These are phyloP conservation scores for Cinclus cinclus DNA, from an alignment of 2,113 vertebrate species.

Conservation along the genomic window DNA sequence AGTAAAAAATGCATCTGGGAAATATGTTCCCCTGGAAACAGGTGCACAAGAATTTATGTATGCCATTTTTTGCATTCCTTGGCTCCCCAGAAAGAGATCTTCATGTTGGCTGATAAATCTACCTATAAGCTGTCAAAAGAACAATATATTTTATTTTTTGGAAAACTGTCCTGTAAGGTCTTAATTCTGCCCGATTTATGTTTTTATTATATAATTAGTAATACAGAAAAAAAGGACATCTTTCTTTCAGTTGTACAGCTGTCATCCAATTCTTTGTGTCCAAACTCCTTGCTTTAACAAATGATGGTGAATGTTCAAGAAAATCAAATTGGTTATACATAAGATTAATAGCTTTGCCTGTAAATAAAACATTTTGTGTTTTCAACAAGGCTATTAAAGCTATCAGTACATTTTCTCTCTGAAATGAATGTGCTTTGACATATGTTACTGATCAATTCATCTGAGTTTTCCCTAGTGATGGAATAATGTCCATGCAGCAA, in stretches of 20 bases:
- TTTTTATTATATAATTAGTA: not conserved
- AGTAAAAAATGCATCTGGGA: not conserved
- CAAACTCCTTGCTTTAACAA: not conserved
- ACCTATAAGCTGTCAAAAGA: not conserved
- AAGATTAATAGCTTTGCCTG: not conserved
- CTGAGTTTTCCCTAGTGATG: not conserved
- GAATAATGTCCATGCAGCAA: not conserved
- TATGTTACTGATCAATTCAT: not conserved
- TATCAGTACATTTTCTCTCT: not conserved
- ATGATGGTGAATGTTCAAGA: not conserved
- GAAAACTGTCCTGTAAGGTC: not conserved
- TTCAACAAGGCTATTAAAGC: not conserved
- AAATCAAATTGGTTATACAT: not conserved
- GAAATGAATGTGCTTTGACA: not conserved
- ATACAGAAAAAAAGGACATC: not conserved
- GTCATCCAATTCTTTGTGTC: not conserved
- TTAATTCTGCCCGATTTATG: not conserved
- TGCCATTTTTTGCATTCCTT: not conserved
- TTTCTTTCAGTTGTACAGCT: not conserved
- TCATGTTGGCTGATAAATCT: not conserved
- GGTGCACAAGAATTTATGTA: not conserved
- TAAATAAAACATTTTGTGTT: not conserved
- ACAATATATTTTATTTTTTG: not conserved
- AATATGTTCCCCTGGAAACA: not conserved
- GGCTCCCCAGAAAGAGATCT: not conserved